Evolutionary conservation across 1,140 invertebrate genomes (phyloP), one percentile per base, ranked within the genome.

Genomic region (Drosophila watanabei): DNA sequence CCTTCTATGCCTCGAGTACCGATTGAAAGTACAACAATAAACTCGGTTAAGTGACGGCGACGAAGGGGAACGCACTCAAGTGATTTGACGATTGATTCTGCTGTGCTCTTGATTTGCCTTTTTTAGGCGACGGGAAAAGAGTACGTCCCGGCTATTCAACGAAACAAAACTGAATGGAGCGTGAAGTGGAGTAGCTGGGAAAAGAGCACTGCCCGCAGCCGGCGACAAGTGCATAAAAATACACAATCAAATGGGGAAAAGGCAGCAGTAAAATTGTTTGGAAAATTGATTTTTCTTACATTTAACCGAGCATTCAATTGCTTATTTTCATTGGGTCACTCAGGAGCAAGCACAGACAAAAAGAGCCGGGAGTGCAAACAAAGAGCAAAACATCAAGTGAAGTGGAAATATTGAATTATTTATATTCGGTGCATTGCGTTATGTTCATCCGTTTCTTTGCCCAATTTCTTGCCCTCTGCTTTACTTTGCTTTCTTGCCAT

Each of bases 241-340:
- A 78, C 79, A 82, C 79, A 86, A 71, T 68, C 76, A 80, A 85
- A 85, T 79, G 79, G 56, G 37, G 32, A 51, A 66, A 63, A 66
- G 64, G 59, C 72, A 75, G 82, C 72, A 75, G 86, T 91, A 90
- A 90, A 90, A 90, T 90, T 91, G 86, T 90, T 90, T 91, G 86
- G 86, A 86, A 90, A 90, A 90, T 90, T 90, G 86, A 90, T 90
- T 90, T 90, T 91, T 91, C 87, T 82, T 90, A 91, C 87, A 90
- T 90, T 90, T 86, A 90, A 91, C 87, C 89, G 87, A 90, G 87
- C 86, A 91, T 90, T 90, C 87, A 85, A 90, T 90, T 90, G 86
- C 87, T 90, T 90, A 90, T 91, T 90, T 91, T 90, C 59, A 79
- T 80, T 72, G 75, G 75, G 75, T 83, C 61, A 61, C 70, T n/a